Percentiles rank a stretch among this genome's conserved stretches.
Conservation (phyloP, 2,797 vertebrate species). For the Linurgus olivaceus region DNA sequence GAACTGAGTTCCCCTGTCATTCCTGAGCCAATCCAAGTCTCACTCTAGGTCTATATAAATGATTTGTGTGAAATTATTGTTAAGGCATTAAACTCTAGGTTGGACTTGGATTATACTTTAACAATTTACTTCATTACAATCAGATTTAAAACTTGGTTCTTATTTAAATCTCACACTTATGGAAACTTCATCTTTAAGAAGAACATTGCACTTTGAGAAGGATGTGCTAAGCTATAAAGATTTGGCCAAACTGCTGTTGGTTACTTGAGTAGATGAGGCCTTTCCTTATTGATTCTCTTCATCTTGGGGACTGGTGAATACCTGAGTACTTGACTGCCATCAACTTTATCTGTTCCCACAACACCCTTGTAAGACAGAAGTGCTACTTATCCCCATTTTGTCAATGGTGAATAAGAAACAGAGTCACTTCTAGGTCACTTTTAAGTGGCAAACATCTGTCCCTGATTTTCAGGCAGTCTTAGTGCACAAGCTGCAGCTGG, state of each 20-base stretch:
- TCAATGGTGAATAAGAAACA: background rate
- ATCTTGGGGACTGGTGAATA: background rate
- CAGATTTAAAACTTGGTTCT: background rate
- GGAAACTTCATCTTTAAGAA: background rate
- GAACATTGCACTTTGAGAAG: background rate
- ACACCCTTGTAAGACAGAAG: background rate
- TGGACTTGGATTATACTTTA: background rate
- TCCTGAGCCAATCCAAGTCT: background rate
- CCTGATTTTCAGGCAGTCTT: background rate
- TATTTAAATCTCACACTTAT: background rate
- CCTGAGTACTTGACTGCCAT: background rate
- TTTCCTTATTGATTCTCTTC: background rate
- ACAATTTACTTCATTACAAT: background rate
- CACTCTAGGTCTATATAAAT: fast-evolving
- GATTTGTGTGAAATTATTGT: background rate
- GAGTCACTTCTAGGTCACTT: background rate
- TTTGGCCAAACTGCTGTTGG: background rate
- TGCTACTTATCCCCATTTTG: background rate
- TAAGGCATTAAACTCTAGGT: background rate
- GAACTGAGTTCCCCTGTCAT: background rate
- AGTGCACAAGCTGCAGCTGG: background rate
- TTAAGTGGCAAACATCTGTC: background rate
- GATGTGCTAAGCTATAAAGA: background rate
- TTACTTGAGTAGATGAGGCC: background rate
- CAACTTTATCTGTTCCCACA: background rate